phyloP scores from a whole-genome alignment of 2,797 vertebrate species.

The Mycteria americana region DNA sequence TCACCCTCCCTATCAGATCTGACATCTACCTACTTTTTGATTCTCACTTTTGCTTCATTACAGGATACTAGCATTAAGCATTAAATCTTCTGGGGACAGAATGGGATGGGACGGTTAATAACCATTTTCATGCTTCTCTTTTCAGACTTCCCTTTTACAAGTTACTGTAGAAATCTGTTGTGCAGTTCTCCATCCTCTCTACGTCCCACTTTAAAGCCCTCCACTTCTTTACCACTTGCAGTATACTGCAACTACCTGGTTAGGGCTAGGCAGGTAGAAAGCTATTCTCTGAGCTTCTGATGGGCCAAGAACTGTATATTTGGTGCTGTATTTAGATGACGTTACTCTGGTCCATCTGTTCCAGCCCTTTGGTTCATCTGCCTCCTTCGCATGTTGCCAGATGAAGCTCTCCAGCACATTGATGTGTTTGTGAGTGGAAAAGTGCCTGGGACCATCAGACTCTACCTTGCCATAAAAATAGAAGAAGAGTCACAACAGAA shows the following conservation, averaged over 20 bases:
- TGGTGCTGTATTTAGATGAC: background rate
- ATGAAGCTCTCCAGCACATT: background rate
- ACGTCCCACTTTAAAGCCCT: background rate
- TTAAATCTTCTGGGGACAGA: background rate
- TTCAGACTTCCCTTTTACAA: background rate
- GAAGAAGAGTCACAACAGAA: background rate
- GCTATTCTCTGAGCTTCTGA: background rate
- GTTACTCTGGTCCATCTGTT: background rate
- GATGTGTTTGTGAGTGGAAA: background rate
- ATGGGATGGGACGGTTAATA: background rate
- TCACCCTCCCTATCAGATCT: background rate
- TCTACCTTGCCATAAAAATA: background rate
- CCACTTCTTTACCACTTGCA: background rate
- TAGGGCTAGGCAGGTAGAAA: background rate
- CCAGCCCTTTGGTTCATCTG: background rate
- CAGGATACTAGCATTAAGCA: background rate
- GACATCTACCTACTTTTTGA: background rate
- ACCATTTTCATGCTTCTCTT: background rate
- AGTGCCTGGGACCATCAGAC: background rate
- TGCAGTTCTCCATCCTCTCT: background rate
- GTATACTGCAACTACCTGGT: background rate
- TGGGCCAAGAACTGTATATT: background rate
- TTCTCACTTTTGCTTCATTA: background rate
- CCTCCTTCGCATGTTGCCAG: background rate
- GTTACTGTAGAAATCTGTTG: background rate